Conservation (phyloP, 2,797 vertebrate species). For the Anomalospiza imberbis region DNA sequence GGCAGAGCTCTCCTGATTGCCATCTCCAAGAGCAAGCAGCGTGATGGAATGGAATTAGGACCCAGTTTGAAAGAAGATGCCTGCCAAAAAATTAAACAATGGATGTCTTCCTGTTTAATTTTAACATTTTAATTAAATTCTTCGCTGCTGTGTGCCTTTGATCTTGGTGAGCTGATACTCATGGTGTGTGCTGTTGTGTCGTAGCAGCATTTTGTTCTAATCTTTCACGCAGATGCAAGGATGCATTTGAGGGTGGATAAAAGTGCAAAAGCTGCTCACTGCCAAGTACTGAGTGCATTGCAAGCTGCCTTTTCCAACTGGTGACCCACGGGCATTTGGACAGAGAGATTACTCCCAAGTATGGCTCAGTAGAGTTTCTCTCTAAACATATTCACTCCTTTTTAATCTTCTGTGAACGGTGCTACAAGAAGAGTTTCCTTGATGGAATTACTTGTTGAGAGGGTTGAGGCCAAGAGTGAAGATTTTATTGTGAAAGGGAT, state of each 20-base stretch:
- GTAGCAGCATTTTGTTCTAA: background rate
- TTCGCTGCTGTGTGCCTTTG: slow-evolving; percentile 36
- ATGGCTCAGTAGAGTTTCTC: background rate
- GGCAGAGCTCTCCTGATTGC: background rate
- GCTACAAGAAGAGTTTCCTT: background rate
- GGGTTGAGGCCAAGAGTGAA: background rate
- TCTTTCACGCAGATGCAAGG: background rate
- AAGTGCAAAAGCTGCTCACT: background rate
- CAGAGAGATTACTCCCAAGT: background rate
- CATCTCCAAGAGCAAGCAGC: slow-evolving; percentile 22
- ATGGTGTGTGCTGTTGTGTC: background rate
- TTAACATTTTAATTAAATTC: slow-evolving; percentile 64
- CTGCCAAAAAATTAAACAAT: slow-evolving; percentile 62
- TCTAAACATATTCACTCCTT: background rate
- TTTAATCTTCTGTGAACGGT: background rate
- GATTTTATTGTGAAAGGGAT: background rate
- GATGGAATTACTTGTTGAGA: background rate
- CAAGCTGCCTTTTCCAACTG: background rate
- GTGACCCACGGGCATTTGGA: background rate
- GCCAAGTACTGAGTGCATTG: background rate
- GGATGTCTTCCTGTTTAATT: slow-evolving; percentile 46
- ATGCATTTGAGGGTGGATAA: background rate
- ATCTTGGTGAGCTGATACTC: slow-evolving; percentile 1
- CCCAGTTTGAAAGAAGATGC: background rate
- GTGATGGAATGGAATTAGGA: background rate